Evolutionary conservation across 2,797 vertebrate genomes (phyloP).

Genomic region (Takifugu rubripes): DNA sequence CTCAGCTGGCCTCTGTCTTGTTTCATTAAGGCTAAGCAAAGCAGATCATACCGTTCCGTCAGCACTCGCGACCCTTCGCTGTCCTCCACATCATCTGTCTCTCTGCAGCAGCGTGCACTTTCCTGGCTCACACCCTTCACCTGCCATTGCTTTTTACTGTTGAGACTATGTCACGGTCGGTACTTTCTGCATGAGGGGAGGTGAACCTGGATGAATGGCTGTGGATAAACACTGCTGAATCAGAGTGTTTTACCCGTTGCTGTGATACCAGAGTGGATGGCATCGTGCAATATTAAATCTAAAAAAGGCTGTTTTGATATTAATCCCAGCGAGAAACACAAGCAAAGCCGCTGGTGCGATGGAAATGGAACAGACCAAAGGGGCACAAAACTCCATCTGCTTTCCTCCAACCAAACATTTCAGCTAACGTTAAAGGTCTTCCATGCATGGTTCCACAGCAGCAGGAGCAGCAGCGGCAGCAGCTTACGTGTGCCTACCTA

Average conservation of each 20-base stretch:
- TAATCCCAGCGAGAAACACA: conserved; percentile 28
- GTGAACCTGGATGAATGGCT: conserved; percentile 37
- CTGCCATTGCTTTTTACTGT: conserved; percentile 43
- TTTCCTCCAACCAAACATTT: conserved; percentile 16
- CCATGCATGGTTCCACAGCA: conserved; percentile 10
- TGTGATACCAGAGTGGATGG: conserved; percentile 41
- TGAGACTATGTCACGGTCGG: conserved; percentile 49
- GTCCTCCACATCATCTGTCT: conserved; percentile 39
- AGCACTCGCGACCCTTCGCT: conserved; percentile 46
- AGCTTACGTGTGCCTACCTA: conserved; percentile 50
- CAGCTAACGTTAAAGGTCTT: conserved; percentile 22
- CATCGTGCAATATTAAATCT: conserved; percentile 33
- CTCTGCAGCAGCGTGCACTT: conserved; percentile 43
- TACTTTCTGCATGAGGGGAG: conserved; percentile 35
- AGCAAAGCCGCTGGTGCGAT: conserved; percentile 10
- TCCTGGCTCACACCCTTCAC: conserved; percentile 45
- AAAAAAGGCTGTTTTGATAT: conserved; percentile 39
- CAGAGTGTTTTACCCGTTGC: conserved; percentile 49
- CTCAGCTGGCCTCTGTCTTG: conserved; percentile 54
- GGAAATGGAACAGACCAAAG: background rate
- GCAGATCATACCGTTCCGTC: conserved; percentile 61
- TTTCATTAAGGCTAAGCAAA: conserved; percentile 63
- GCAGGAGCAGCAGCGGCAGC: conserved; percentile 10
- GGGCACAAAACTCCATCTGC: background rate
- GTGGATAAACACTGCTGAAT: conserved; percentile 49